Conservation (phyloP, 2,113 vertebrate genomes). For the Falco punctatus region DNA sequence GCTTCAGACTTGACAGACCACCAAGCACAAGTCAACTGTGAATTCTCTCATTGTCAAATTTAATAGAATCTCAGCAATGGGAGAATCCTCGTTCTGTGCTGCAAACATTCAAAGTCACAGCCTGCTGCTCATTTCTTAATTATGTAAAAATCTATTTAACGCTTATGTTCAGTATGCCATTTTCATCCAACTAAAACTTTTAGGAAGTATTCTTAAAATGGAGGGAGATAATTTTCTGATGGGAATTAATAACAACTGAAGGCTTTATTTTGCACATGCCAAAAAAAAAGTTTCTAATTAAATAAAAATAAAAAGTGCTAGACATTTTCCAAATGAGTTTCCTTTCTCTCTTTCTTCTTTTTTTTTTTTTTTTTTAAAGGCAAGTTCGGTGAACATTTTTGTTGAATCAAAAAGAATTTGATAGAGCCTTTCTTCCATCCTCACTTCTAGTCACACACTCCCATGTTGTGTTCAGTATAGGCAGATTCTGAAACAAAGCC, state of each 20-base stretch:
- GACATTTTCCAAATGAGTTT: background rate
- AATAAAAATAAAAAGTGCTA: background rate
- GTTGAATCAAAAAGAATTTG: background rate
- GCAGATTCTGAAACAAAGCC: background rate
- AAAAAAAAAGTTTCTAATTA: background rate
- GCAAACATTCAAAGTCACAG: conserved; percentile 35
- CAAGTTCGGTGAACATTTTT: background rate
- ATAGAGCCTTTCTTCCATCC: background rate
- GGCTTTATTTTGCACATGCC: background rate
- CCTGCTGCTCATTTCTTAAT: conserved; percentile 53
- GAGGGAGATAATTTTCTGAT: background rate
- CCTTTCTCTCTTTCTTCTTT: background rate
- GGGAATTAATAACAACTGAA: background rate
- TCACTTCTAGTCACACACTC: background rate
- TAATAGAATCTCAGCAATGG: conserved; percentile 43
- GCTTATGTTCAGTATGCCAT: background rate
- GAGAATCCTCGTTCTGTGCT: conserved; percentile 20
- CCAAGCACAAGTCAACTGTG: conserved; percentile 27
- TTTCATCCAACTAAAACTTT: background rate
- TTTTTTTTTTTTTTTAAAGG: background rate
- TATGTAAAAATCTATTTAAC: conserved; percentile 35
- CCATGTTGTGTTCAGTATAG: background rate
- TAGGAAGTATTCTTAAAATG: background rate
- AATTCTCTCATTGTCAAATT: conserved; percentile 51
- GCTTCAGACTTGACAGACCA: conserved; percentile 42